Percentiles rank a stretch among this genome's conserved stretches.
phyloP scores from a whole-genome alignment of 2,113 vertebrate genomes.

The Rattus rattus region DNA sequence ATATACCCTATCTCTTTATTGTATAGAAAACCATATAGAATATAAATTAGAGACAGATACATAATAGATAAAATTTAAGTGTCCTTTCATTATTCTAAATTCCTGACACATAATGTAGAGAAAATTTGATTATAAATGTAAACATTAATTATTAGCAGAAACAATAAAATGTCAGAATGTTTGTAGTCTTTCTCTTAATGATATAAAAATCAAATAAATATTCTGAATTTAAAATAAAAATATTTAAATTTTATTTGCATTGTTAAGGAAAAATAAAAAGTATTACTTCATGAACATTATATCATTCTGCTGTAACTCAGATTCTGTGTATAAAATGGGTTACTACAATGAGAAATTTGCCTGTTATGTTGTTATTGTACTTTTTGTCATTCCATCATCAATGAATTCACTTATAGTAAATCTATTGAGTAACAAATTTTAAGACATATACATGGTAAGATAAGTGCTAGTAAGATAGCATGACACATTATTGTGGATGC shows the following conservation, averaged over 20 bases:
- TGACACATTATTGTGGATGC: background rate
- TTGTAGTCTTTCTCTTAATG: background rate
- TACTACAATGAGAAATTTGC: background rate
- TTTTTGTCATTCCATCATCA: background rate
- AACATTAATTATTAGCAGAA: background rate
- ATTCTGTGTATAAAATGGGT: background rate
- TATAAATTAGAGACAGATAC: too few relatives aligned
- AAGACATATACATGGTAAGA: background rate
- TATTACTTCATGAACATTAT: background rate
- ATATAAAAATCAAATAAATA: background rate
- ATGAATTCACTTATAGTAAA: background rate
- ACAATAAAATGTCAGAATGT: background rate
- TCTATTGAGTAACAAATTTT: background rate
- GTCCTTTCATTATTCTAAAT: too few relatives aligned
- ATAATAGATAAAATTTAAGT: too few relatives aligned
- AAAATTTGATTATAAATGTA: background rate
- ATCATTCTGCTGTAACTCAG: background rate
- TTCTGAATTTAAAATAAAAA: conserved; percentile 6
- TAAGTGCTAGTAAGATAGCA: background rate
- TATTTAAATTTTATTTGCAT: background rate
- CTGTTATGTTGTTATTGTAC: background rate
- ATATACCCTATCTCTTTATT: too few relatives aligned
- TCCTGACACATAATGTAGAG: too few relatives aligned
- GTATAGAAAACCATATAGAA: too few relatives aligned
- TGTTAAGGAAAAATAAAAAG: background rate